A percentile compares a stretch with the other conserved stretches of the same genome.
Evolutionary conservation across 1,140 invertebrate species (phyloP).

Genomic region (Sipha flava): DNA sequence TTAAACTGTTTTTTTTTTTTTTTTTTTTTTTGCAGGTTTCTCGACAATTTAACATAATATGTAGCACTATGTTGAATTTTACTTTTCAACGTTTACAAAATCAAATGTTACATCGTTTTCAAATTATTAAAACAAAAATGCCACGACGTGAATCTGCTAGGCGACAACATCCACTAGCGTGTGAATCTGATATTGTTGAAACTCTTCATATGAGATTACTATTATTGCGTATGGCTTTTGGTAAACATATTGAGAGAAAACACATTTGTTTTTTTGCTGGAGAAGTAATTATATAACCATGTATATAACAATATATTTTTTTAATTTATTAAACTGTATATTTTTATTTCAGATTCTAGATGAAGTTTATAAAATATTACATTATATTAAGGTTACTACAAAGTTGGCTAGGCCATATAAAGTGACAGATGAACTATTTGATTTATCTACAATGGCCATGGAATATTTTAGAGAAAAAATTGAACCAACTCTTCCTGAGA

Average conservation of each 20-base stretch:
- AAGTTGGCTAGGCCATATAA: conserved; percentile 73
- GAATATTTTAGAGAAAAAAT: conserved; percentile 87
- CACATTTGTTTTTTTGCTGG: conserved; percentile 85
- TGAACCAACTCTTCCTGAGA: conserved; percentile 74
- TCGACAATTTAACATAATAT: conserved; percentile 62
- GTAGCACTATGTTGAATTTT: conserved; percentile 65
- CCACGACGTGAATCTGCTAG: conserved; percentile 74
- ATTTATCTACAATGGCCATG: conserved; percentile 86
- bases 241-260: conserved; percentile 81
- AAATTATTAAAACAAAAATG: conserved; percentile 80
- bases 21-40: background rate
- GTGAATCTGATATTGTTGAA: conserved; percentile 81
- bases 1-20: background rate
- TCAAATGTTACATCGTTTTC: conserved; percentile 63
- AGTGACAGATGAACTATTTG: conserved; percentile 84
- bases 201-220: conserved; percentile 79
- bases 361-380: conserved; percentile 70
- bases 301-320: background rate
- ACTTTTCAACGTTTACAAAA: conserved; percentile 71
- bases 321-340: conserved; percentile 10
- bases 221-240: conserved; percentile 79
- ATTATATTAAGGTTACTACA: conserved; percentile 71
- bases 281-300: conserved; percentile 58
- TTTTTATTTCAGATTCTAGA: conserved; percentile 50
- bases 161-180: conserved; percentile 71